Percentiles rank a stretch among this genome's conserved stretches.
These are phyloP conservation scores for Apostichopus parvimensis DNA, from an alignment of 35 echinoderm and acorn worm species.

Conservation along the genomic window DNA sequence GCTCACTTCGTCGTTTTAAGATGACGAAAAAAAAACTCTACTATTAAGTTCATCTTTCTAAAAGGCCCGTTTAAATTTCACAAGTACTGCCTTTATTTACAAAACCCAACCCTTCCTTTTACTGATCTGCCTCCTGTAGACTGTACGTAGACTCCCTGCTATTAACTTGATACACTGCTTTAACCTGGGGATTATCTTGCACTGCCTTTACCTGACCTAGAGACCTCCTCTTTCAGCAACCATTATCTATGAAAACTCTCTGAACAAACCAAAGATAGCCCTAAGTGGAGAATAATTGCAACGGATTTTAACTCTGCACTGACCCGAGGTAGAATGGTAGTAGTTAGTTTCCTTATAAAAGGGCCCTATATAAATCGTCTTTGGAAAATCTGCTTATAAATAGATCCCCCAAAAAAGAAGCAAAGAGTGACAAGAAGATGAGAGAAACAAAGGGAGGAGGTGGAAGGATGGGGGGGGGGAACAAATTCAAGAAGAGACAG, in stretches of 20 bases:
- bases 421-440: not conserved
- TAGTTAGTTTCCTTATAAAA: not conserved
- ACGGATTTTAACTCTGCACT: not conserved
- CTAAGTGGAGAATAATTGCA: slow-evolving; percentile 20
- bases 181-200: not conserved
- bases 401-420: too few relatives aligned
- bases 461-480: not conserved
- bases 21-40: too few relatives aligned
- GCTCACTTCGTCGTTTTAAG: too few relatives aligned
- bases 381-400: too few relatives aligned
- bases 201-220: not conserved
- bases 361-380: too few relatives aligned
- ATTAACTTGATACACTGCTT: not conserved
- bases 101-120: too few relatives aligned
- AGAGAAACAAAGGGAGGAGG: not conserved
- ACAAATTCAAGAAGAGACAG: not conserved
- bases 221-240: slow-evolving; percentile 25
- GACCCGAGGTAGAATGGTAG: slow-evolving; percentile 15
- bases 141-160: too few relatives aligned
- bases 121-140: too few relatives aligned
- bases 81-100: too few relatives aligned
- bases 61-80: too few relatives aligned
- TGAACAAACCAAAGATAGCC: not conserved
- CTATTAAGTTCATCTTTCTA: too few relatives aligned
- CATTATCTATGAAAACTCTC: slow-evolving; percentile 15